Base-by-base conservation (phyloP, 2,797 vertebrate genomes). In the Leucoraja ocellata region DNA sequence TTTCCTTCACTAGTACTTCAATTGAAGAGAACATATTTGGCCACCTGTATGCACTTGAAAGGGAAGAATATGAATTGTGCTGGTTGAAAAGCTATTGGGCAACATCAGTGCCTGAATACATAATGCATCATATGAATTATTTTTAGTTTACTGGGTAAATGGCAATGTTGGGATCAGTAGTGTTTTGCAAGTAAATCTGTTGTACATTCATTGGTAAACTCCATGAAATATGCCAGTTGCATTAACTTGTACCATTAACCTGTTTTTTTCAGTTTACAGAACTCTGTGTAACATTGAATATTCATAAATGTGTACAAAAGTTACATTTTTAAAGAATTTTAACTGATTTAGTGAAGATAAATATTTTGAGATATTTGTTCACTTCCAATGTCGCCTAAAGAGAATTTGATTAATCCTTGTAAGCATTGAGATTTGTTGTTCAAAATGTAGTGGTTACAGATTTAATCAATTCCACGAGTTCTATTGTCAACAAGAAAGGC, bases 351-450 rank as follows among this genome's bases (percentile, higher is more conserved):
- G 28, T 71, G 61, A 86, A 61, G 11, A 63, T 0, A 54, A 54
- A 54, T 54, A 54, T 5, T 54, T 54, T 4, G 46, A 54, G 46
- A 54, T 0, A 54, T 54, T 54, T 54, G 46, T 54, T 54, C 36
- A 73, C 21, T 18, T 91, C 21, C 14, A 36, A 16, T 68, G 88
- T 73, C 65, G 23, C 39, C 23, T 18, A 84, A 61, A 84, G 39
- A 84, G n/a, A 91, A 32, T 63, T 71, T 39, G 88, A 63, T 91
- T 91, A 65, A 88, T 61, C 84, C 61, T n/a, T 25, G 86, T 9
- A 18, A 91, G 23, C 39, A 71, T 39, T 7, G 36, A 73, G 32
- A 39, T 91, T 21, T 21, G 65, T 68, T 39, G 88, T 23, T 18
- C 32, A 39, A 65, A 80, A 68, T 32, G n/a, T 65, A 39, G 5